Evolutionary conservation across 2,888 invertebrate genomes (phyloP).

Genomic region (Fragum sueziense): DNA sequence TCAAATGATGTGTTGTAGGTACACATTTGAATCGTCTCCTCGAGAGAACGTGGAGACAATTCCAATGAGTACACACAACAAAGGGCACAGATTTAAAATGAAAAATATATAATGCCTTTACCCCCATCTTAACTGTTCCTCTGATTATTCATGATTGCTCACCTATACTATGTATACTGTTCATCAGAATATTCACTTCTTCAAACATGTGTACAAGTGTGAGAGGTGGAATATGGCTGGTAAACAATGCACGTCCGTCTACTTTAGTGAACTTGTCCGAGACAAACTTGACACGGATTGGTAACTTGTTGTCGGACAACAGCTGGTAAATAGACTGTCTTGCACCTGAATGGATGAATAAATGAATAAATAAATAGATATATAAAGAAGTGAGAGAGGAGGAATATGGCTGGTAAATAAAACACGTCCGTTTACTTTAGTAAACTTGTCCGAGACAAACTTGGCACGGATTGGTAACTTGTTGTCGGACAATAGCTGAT

Average conservation of each 20-base stretch:
- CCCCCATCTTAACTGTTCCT: no score
- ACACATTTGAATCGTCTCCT: no score
- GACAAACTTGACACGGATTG: background rate
- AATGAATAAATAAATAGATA: no score
- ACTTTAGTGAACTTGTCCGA: background rate
- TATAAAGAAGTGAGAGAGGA: background rate
- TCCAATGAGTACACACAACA: no score
- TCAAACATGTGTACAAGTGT: background rate
- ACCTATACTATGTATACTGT: background rate
- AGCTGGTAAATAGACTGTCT: background rate
- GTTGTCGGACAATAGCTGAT: background rate
- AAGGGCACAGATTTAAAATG: no score
- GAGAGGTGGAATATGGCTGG: conserved; percentile 4
- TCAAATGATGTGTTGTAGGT: background rate
- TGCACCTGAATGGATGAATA: no score
- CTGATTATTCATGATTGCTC: background rate
- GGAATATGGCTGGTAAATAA: conserved; percentile 14
- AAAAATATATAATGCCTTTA: no score
- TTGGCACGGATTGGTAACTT: background rate
- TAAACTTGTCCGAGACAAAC: background rate
- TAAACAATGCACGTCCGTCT: background rate
- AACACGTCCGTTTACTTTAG: background rate
- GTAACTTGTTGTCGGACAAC: background rate
- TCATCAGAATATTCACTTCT: background rate
- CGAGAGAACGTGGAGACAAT: no score